Base-by-base conservation (phyloP, 2,888 invertebrate genomes). In the Cryptocephalus primarius region DNA sequence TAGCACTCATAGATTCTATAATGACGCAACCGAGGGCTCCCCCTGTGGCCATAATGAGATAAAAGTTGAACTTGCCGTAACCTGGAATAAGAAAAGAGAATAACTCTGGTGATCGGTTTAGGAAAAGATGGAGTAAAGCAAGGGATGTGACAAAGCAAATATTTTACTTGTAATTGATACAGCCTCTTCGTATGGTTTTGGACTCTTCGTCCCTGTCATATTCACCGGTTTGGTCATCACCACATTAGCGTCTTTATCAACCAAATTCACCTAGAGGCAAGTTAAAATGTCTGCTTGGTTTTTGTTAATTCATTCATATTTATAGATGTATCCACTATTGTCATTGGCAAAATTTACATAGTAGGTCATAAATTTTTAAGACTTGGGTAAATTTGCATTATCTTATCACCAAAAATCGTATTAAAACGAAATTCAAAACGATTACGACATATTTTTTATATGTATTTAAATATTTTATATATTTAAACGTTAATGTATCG, bases 1-100 rank as follows among this genome's bases (percentile, higher is more conserved):
- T 78, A 51, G 83, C 73, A 10, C 77, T 76, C 65, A 82, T 71
- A 8, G 78, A 79, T 69, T 83, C 82, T 64, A 81, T 76, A 64
- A 83, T 82, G 51, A 82, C 79, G 4, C 80, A 75, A 77, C 82
- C 77, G 10, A 83, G 71, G 50, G 80, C 77, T 1, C 78, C 60
- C 0, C 83, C 84, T 13, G 77, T 75, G 48, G 79, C 74, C 44
- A 83, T 55, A 63, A 82, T 70, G 42, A 83, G 71, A 13, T 72
- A 63, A 34, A 79, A 65, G 60, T 84, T 82, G 70, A 79, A 83
- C 10, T 68, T 61, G 1, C 84, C 84, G 56, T 77, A 76, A 39
- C 79, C 80, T 73, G 69, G 40, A 60, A 60, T 45, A 32, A 33
- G 22, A 33, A 42, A 39, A 33, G 10, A 33, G 22, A 22, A 22